These are phyloP conservation scores for Nomada lathburiana DNA, from an alignment of 2,888 invertebrate species.

Conservation along the genomic window DNA sequence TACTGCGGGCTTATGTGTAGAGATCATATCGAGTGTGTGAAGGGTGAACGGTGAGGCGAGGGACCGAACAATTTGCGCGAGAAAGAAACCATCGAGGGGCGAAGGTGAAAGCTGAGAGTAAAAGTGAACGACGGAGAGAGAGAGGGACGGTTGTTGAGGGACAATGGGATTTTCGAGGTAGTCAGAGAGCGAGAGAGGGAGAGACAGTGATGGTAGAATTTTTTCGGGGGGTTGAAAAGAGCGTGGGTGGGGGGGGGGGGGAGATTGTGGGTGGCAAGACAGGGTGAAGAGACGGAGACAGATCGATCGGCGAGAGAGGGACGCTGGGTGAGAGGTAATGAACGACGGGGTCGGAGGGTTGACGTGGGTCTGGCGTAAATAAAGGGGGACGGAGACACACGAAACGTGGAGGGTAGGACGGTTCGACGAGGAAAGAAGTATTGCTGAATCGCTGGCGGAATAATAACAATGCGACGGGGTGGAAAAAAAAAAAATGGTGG, in stretches of 20 bases:
- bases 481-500: not conserved
- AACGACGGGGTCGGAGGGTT: not conserved
- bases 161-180: not conserved
- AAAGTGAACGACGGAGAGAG: slow-evolving; percentile 23
- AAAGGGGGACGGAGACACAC: slow-evolving; percentile 8
- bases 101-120: slow-evolving; percentile 44
- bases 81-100: slow-evolving; percentile 1
- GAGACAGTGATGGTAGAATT: slow-evolving; percentile 3
- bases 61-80: slow-evolving; percentile 11
- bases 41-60: slow-evolving; percentile 4
- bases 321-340: not conserved
- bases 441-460: slow-evolving; percentile 1
- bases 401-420: slow-evolving; percentile 1
- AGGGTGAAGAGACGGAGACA: slow-evolving; percentile 17
- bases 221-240: too few relatives aligned
- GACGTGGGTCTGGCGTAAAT: not conserved
- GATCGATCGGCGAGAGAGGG: slow-evolving; percentile 19
- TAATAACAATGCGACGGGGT: not conserved
- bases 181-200: not conserved
- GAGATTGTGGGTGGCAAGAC: too few relatives aligned
- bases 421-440: slow-evolving; percentile 2
- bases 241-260: too few relatives aligned
- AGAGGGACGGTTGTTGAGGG: slow-evolving; percentile 7
- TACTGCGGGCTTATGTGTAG: too few relatives aligned
- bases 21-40: not conserved